Percentiles rank a stretch among this genome's conserved stretches.
Evolutionary conservation across 2,888 invertebrate genomes (phyloP).

Genomic region (Xestia c-nigrum): DNA sequence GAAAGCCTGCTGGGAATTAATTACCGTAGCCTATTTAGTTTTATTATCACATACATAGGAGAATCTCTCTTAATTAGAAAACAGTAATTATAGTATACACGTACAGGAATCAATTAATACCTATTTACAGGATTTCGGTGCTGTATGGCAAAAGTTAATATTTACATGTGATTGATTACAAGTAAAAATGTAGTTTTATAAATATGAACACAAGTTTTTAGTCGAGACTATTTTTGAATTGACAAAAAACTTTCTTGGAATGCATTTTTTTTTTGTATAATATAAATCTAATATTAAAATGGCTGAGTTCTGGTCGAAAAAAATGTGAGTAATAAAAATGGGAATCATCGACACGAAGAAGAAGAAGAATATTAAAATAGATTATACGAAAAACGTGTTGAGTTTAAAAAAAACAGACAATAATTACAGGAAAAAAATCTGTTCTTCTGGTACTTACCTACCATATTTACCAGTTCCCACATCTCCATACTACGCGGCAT

Average conservation of each 20-base stretch:
- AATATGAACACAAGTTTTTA: not conserved
- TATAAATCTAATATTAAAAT: no score
- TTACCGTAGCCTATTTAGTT: conserved; percentile 60
- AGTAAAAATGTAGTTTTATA: not conserved
- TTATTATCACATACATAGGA: conserved; percentile 35
- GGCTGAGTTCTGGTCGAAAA: no score
- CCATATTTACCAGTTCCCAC: not conserved
- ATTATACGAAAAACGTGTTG: not conserved
- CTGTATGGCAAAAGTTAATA: not conserved
- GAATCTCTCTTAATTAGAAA: conserved; percentile 53
- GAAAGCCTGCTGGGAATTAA: conserved; percentile 53
- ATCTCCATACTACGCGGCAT: no score
- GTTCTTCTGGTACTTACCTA: no score
- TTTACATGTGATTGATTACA: not conserved
- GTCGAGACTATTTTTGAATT: not conserved
- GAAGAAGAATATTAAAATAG: not conserved
- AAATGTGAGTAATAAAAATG: no score
- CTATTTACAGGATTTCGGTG: not conserved
- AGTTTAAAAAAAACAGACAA: not conserved
- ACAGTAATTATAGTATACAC: not conserved
- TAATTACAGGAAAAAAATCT: not conserved
- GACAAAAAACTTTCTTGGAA: not conserved
- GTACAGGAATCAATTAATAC: conserved; percentile 10
- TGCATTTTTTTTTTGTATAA: not conserved
- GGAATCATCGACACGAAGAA: no score